phyloP scores from a whole-genome alignment of 2,888 invertebrate species.

The Drosophila aldrichi region DNA sequence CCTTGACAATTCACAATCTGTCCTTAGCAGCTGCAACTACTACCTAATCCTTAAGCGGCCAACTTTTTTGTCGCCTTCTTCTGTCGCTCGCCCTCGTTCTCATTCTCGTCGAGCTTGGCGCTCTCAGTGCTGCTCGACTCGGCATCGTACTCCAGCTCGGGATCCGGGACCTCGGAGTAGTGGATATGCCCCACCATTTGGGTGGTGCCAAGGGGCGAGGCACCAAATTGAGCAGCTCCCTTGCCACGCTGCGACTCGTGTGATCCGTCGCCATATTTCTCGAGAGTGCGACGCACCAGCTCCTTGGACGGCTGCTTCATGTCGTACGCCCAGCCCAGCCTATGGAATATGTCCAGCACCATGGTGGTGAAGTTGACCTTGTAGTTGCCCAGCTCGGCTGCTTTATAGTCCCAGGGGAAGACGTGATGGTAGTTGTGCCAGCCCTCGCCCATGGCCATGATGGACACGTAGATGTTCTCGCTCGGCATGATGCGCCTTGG shows the following conservation, averaged over 20 bases:
- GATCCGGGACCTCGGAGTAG: slow-evolving; percentile 83
- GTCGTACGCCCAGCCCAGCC: slow-evolving; percentile 92
- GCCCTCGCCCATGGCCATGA: slow-evolving; percentile 93
- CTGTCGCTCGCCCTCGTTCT: slow-evolving; percentile 74
- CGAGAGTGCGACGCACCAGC: slow-evolving; percentile 87
- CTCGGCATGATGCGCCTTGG: slow-evolving; percentile 90
- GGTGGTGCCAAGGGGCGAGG: slow-evolving; percentile 1
- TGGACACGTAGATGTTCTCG: slow-evolving; percentile 91
- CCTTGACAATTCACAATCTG: slow-evolving; percentile 11
- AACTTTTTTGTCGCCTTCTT: slow-evolving; percentile 67
- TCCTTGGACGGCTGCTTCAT: slow-evolving; percentile 88
- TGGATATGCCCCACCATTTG: slow-evolving; percentile 77
- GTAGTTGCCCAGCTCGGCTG: slow-evolving; percentile 92
- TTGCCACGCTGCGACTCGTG: slow-evolving; percentile 68
- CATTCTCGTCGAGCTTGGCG: slow-evolving; percentile 82
- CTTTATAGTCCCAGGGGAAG: slow-evolving; percentile 97
- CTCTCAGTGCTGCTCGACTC: slow-evolving; percentile 83
- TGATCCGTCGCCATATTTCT: slow-evolving; percentile 85
- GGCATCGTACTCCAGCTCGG: slow-evolving; percentile 79
- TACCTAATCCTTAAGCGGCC: slow-evolving; percentile 22
- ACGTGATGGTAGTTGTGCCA: slow-evolving; percentile 98
- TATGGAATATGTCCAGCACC: slow-evolving; percentile 89
- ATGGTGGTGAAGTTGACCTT: slow-evolving; percentile 90
- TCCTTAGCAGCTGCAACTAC: not conserved
- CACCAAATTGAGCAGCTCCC: slow-evolving; percentile 6